Percentiles rank a stretch among this genome's conserved stretches.
These are phyloP conservation scores for Acleris literana DNA, from an alignment of 2,888 invertebrate species.

Conservation along the genomic window DNA sequence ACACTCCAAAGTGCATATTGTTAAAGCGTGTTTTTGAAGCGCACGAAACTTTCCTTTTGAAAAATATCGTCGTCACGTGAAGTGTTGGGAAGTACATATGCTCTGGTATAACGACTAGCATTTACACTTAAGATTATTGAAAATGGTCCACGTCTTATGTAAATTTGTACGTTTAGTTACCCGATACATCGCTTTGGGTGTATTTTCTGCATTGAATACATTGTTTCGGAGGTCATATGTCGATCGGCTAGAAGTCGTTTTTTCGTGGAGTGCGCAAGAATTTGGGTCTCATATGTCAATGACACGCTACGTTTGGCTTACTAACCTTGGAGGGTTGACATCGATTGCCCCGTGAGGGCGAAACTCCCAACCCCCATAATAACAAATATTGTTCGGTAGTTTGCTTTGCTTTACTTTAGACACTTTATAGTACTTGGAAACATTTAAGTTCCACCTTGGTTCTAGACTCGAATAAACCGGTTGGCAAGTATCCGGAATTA, in stretches of 20 bases:
- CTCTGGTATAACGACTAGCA: too few species aligned
- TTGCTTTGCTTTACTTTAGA: constrained; percentile 17
- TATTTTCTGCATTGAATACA: not conserved
- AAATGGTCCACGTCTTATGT: too few species aligned
- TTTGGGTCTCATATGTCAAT: constrained; percentile 27
- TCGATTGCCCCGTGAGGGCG: constrained; percentile 24
- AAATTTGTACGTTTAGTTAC: too few species aligned
- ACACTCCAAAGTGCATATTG: too few species aligned
- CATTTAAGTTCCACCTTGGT: constrained; percentile 5
- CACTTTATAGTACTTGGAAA: constrained; percentile 23
- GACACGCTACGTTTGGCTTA: constrained; percentile 25
- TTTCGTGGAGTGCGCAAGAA: constrained; percentile 13
- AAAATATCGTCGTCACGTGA: too few species aligned
- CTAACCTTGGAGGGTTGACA: constrained; percentile 36
- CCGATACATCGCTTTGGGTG: not conserved
- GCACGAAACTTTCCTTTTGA: too few species aligned
- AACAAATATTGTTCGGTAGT: constrained; percentile 20
- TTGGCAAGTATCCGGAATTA: too few species aligned
- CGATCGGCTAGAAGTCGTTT: constrained; percentile 17
- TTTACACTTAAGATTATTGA: too few species aligned
- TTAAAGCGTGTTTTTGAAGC: too few species aligned
- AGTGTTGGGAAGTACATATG: too few species aligned
- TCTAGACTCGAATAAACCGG: too few species aligned
- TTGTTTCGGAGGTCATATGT: constrained; percentile 6
- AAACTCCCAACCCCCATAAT: constrained; percentile 18